Percentiles rank a stretch among this genome's conserved stretches.
These are phyloP conservation scores for Pachypeltis micranthus DNA, from an alignment of 1,140 invertebrate genomes.

Conservation along the genomic window DNA sequence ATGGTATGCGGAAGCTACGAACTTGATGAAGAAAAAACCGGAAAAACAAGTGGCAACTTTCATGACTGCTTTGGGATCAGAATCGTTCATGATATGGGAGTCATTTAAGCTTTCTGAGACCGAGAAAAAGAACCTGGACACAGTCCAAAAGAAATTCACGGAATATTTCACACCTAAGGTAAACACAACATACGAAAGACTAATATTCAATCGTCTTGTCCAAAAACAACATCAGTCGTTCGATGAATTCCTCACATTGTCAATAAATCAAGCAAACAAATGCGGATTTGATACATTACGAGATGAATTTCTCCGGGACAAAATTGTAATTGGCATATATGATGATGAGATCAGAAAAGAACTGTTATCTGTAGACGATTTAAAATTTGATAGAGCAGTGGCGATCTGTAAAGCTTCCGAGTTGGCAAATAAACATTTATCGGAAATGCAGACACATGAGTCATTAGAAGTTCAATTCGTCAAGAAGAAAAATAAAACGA, in stretches of 20 bases:
- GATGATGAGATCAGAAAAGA: background rate
- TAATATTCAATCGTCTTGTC: background rate
- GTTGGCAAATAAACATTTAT: background rate
- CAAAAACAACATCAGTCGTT: background rate
- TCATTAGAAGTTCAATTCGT: background rate
- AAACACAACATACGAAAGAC: slow-evolving; percentile 7
- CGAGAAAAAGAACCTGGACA: background rate
- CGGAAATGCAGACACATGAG: background rate
- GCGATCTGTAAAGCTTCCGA: background rate
- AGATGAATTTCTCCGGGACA: background rate
- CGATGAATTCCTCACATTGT: background rate
- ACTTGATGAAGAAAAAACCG: slow-evolving; percentile 1
- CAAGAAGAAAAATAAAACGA: background rate
- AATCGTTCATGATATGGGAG: background rate
- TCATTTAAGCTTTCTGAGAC: background rate
- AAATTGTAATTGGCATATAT: background rate
- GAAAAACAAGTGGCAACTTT: slow-evolving; percentile 3
- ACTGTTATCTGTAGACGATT: background rate
- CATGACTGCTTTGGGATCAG: background rate
- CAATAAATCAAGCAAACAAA: background rate
- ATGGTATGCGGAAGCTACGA: background rate
- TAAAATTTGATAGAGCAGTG: slow-evolving; percentile 3
- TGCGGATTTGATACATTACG: background rate
- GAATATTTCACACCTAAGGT: slow-evolving; percentile 3
- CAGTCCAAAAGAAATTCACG: background rate